A percentile compares a stretch with the other conserved stretches of the same genome.
These are phyloP conservation scores for Agonopterix subpropinquella DNA, from an alignment of 2,888 invertebrate genomes.

Conservation along the genomic window DNA sequence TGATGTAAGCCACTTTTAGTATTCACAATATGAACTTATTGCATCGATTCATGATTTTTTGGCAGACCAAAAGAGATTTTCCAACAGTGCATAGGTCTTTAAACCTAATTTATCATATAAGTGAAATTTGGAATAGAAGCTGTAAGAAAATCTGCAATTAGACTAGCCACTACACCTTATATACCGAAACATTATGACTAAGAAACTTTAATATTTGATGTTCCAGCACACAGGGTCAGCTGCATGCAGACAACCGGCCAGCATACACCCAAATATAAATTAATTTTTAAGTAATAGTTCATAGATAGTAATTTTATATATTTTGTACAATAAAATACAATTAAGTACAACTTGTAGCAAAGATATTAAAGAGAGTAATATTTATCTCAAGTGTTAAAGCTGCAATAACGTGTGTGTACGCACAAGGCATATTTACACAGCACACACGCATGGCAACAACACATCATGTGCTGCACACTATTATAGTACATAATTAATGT, in stretches of 20 bases:
- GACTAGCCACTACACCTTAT: constrained; percentile 73
- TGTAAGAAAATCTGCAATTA: constrained; percentile 76
- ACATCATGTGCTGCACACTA: constrained; percentile 69
- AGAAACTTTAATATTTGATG: constrained; percentile 66
- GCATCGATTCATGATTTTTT: constrained; percentile 69
- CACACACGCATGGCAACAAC: constrained; percentile 70
- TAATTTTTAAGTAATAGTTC: constrained; percentile 69
- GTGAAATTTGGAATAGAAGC: constrained; percentile 75
- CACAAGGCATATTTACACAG: constrained; percentile 74
- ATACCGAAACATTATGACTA: constrained; percentile 73
- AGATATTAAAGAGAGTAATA: constrained; percentile 78
- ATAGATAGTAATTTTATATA: constrained; percentile 78
- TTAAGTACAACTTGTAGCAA: constrained; percentile 83
- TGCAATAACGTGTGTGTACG: constrained; percentile 74
- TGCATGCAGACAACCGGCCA: constrained; percentile 70
- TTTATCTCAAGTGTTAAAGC: constrained; percentile 74
- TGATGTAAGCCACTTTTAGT: constrained; percentile 74
- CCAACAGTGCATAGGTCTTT: constrained; percentile 73
- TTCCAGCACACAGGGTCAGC: constrained; percentile 73
- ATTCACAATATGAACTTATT: constrained; percentile 74
- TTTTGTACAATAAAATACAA: constrained; percentile 82
- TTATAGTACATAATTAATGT: constrained; percentile 68
- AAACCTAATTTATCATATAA: constrained; percentile 65
- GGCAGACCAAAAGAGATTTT: constrained; percentile 76
- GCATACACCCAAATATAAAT: constrained; percentile 73